Evolutionary conservation across 2,888 invertebrate genomes (phyloP).

Genomic region (Drosophila phalerata): DNA sequence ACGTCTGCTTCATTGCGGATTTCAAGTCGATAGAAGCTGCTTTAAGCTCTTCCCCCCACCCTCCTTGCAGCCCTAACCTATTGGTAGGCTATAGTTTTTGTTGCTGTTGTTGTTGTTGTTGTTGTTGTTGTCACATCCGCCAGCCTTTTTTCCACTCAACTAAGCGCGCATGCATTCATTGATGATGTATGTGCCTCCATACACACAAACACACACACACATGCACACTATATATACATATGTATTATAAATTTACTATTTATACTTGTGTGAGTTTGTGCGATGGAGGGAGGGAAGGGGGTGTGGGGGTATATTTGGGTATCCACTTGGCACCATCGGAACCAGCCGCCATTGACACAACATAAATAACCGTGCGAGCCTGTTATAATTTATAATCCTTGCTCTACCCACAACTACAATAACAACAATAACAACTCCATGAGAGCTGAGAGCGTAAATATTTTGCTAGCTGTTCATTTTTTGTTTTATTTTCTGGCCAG

Average conservation of each 20-base stretch:
- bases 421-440: slow-evolving; percentile 31
- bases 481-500: slow-evolving; percentile 18
- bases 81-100: slow-evolving; percentile 38
- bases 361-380: slow-evolving; percentile 73
- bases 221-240: background rate
- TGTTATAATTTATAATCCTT: slow-evolving; percentile 79
- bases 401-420: slow-evolving; percentile 44
- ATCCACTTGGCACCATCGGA: slow-evolving; percentile 49
- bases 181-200: slow-evolving; percentile 59
- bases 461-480: slow-evolving; percentile 40
- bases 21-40: slow-evolving; percentile 18
- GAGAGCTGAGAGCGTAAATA: slow-evolving; percentile 60
- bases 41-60: slow-evolving; percentile 28
- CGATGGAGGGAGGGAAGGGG: background rate
- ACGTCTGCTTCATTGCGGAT: slow-evolving; percentile 14
- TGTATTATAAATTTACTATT: slow-evolving; percentile 21
- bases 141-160: slow-evolving; percentile 75
- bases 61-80: background rate
- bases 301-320: slow-evolving; percentile 7
- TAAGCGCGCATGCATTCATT: slow-evolving; percentile 68
- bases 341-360: slow-evolving; percentile 64
- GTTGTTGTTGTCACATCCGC: slow-evolving; percentile 29
- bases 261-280: slow-evolving; percentile 6
- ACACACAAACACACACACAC: slow-evolving; percentile 1
- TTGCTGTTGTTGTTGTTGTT: slow-evolving; percentile 13